Evolutionary conservation across 2,113 vertebrate species (phyloP), one percentile per base, ranked within the genome.

Genomic region (Sphyrna mokarran): DNA sequence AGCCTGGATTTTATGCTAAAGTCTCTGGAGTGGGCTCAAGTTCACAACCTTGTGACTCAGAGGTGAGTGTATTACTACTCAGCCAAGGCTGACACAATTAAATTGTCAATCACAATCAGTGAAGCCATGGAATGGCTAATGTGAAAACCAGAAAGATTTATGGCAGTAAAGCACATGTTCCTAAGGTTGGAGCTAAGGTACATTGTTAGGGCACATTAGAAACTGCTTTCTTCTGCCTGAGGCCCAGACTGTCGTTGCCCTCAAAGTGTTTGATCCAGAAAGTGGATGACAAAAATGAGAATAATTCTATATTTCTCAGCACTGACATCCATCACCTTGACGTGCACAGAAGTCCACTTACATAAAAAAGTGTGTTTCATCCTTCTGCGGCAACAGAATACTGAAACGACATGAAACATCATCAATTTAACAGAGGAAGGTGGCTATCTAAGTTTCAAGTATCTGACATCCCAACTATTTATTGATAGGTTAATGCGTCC

Each of bases 401-500:
- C 43, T 26, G 23, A 54, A 26, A 43, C 23, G 22, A 54, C 9
- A 43, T 54, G 85, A 43, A 48, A 76, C 33, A 76, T 40, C 54
- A 54, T 86, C 22, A 43, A 86, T 86, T 86, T 54, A 54, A 86
- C 18, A 87, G 9, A 54, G 40, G 8, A 87, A 87, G 58, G 7
- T 93, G 61, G 3, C 54, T 18, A 20, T 66, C 26, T 63, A 37
- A 91, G 14, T 91, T 26, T 61, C 29, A 33, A 91, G 61, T 29
- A 8, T 63, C 58, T 93, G 14, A 63, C 26, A 93, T 68, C 61
- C 54, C 37, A 63, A 93, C 18, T 58, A 63, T 68, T 66, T 93
- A 94, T 94, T 94, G 68, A 94, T 69, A 23, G 83, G 91, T 94
- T 66, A 40, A 94, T 68, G 91, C 23, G 69, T 94, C 37, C 89